phyloP scores from a whole-genome alignment of 2,113 vertebrate genomes.

The Cochlearius cochlearius region DNA sequence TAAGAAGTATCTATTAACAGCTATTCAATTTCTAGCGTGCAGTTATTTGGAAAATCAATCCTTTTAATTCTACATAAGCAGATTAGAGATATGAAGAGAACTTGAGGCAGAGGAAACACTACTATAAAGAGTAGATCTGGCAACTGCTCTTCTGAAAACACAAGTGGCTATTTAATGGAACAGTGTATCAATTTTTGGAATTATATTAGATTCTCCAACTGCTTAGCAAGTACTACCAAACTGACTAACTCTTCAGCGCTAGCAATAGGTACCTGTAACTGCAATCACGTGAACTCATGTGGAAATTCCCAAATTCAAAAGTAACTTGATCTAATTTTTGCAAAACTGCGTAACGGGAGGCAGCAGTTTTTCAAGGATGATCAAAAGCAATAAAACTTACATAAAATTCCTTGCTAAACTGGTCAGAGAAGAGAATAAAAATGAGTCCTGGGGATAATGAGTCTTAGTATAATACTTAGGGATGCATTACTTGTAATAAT shows the following conservation, averaged over 20 bases:
- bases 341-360: background rate
- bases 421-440: background rate
- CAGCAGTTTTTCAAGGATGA: background rate
- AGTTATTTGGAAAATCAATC: background rate
- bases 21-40: background rate
- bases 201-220: background rate
- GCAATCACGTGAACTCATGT: background rate
- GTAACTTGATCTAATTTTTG: background rate
- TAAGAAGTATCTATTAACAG: background rate
- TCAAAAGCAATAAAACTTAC: background rate
- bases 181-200: background rate
- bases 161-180: background rate
- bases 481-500: background rate
- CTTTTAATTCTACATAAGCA: background rate
- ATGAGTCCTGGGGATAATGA: background rate
- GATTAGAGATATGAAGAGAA: background rate
- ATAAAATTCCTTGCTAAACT: background rate
- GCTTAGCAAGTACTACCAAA: background rate
- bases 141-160: background rate
- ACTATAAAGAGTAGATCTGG: background rate
- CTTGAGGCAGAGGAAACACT: background rate
- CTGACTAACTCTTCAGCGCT: background rate
- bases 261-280: background rate
- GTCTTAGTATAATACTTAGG: background rate
- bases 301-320: background rate